These are phyloP conservation scores for Eubasilissa splendida DNA, from an alignment of 2,888 invertebrate species.

Conservation along the genomic window DNA sequence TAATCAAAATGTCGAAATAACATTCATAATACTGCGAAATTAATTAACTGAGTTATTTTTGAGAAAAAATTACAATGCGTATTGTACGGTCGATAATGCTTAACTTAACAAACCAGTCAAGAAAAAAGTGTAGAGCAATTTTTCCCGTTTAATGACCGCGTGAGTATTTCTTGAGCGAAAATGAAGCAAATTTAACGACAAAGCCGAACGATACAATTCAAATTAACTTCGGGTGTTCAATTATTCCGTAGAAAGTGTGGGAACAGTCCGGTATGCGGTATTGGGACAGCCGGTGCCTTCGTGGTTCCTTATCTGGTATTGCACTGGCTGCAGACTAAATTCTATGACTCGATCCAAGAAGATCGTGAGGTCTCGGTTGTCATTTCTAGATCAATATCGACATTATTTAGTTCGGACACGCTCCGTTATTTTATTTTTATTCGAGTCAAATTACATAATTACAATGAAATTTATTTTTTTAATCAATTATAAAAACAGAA, in stretches of 20 bases:
- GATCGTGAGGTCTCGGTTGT: neutral
- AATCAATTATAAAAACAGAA: too few relatives aligned
- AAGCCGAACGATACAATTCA: conserved; percentile 10
- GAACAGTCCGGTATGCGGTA: neutral
- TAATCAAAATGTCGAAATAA: too few relatives aligned
- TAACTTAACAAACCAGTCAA: too few relatives aligned
- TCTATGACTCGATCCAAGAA: neutral
- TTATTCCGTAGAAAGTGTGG: conserved; percentile 22
- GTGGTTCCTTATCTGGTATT: neutral
- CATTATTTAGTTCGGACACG: too few relatives aligned
- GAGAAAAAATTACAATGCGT: too few relatives aligned
- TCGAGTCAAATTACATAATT: too few relatives aligned
- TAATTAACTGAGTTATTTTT: too few relatives aligned
- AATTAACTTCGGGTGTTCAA: conserved; percentile 24
- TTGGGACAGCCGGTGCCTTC: neutral
- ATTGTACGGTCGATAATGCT: too few relatives aligned
- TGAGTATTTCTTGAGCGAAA: conserved; percentile 3
- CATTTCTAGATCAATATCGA: neutral
- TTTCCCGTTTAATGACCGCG: conserved; percentile 6
- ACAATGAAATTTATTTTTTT: too few relatives aligned
- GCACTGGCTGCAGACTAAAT: neutral
- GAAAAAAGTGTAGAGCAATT: neutral
- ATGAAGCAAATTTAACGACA: conserved; percentile 23
- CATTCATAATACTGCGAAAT: too few relatives aligned
- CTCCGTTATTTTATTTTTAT: too few relatives aligned